These are phyloP conservation scores for Drosophila maculinotata DNA, from an alignment of 2,888 invertebrate genomes.

Conservation along the genomic window DNA sequence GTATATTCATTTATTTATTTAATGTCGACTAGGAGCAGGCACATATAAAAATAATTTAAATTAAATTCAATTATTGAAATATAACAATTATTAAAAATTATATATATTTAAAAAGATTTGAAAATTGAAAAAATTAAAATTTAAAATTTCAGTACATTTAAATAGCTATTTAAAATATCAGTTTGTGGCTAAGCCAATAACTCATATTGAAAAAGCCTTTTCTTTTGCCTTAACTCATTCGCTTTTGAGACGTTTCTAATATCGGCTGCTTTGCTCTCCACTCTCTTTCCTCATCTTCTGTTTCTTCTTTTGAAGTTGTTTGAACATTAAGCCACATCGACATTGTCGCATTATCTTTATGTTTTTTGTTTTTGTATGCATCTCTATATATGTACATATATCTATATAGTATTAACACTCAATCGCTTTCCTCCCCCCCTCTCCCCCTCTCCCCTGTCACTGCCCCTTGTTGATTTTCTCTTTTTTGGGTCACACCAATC, in stretches of 20 bases:
- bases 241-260: no score
- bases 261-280: neutral
- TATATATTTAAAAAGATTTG: no score
- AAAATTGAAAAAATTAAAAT: no score
- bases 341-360: constrained; percentile 13
- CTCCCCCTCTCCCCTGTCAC: neutral
- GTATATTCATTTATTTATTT: no score
- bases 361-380: constrained; percentile 9
- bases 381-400: constrained; percentile 1
- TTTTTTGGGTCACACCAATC: constrained; percentile 70
- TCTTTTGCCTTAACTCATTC: neutral
- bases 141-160: no score
- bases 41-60: no score
- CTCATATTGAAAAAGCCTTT: no score
- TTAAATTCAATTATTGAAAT: no score
- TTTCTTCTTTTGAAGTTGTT: neutral
- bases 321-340: constrained; percentile 15
- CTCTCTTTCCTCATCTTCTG: neutral
- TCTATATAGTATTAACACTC: neutral
- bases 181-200: no score
- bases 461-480: constrained; percentile 25
- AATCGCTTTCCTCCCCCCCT: neutral
- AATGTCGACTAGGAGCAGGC: no score
- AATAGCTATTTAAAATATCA: no score
- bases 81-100: no score